These are phyloP conservation scores for Salvator merianae DNA, from an alignment of 2,113 vertebrate genomes.

Conservation along the genomic window DNA sequence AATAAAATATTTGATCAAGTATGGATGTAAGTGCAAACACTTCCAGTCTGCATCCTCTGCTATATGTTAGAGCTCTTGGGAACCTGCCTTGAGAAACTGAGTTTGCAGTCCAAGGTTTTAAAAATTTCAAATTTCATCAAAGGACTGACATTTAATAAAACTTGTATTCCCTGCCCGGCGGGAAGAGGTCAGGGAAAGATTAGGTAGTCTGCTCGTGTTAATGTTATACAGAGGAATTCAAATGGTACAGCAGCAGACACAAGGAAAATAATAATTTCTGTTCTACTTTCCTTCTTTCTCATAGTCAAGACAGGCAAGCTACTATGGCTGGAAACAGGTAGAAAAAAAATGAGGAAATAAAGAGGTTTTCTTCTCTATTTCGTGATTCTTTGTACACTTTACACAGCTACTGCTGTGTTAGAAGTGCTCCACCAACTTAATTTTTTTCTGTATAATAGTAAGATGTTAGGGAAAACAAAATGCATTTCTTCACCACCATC, in stretches of 20 bases:
- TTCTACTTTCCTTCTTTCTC: neutral
- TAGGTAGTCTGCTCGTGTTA: neutral
- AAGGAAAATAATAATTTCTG: neutral
- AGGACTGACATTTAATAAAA: neutral
- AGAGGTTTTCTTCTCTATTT: neutral
- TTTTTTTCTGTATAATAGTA: neutral
- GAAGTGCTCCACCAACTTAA: neutral
- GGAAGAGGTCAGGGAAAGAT: neutral
- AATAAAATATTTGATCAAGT: slow-evolving; percentile 26
- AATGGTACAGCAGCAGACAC: neutral
- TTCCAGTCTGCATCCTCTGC: neutral
- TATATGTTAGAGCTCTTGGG: neutral
- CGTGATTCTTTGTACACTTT: neutral
- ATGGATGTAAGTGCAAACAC: neutral
- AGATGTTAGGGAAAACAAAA: neutral
- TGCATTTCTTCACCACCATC: neutral
- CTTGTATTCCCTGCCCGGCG: no score
- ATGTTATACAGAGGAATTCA: neutral
- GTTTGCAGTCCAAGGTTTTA: neutral
- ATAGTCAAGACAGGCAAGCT: no score
- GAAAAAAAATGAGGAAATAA: neutral
- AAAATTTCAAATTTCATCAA: neutral
- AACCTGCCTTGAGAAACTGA: neutral
- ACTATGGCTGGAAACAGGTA: no score
- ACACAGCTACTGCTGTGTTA: neutral